These are phyloP conservation scores for Bibio marci DNA, from an alignment of 2,888 invertebrate species.

Conservation along the genomic window DNA sequence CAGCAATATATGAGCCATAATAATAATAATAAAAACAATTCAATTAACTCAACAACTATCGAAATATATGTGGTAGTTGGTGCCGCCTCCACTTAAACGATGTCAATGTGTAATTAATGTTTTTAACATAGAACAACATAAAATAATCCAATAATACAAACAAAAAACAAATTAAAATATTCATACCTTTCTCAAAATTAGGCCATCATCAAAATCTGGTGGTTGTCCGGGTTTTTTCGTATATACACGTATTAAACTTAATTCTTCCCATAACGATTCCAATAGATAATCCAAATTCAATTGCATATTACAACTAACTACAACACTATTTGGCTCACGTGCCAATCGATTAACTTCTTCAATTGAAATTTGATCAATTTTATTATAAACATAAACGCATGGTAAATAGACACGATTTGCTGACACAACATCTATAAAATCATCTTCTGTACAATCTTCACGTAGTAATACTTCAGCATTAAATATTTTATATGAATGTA, in stretches of 20 bases:
- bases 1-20: no score
- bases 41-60: no score
- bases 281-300: slow-evolving; percentile 89
- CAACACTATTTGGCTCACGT: slow-evolving; percentile 68
- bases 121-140: no score
- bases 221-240: slow-evolving; percentile 98
- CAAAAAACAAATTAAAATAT: slow-evolving; percentile 2
- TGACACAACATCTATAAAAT: slow-evolving; percentile 94
- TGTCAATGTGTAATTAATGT: no score
- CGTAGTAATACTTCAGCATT: slow-evolving; percentile 91
- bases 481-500: slow-evolving; percentile 97
- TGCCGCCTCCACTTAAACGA: no score
- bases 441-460: slow-evolving; percentile 90
- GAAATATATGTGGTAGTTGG: no score
- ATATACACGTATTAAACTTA: slow-evolving; percentile 87
- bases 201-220: slow-evolving; percentile 88
- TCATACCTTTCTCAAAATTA: slow-evolving; percentile 73
- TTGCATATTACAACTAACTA: slow-evolving; percentile 98
- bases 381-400: slow-evolving; percentile 97
- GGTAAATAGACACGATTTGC: slow-evolving; percentile 92
- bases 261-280: slow-evolving; percentile 83
- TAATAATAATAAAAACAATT: no score
- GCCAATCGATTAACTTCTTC: slow-evolving; percentile 96
- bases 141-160: not conserved
- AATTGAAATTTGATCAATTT: slow-evolving; percentile 98